Conservation (phyloP, 1,140 invertebrate species). For the Drosophila takahashii region DNA sequence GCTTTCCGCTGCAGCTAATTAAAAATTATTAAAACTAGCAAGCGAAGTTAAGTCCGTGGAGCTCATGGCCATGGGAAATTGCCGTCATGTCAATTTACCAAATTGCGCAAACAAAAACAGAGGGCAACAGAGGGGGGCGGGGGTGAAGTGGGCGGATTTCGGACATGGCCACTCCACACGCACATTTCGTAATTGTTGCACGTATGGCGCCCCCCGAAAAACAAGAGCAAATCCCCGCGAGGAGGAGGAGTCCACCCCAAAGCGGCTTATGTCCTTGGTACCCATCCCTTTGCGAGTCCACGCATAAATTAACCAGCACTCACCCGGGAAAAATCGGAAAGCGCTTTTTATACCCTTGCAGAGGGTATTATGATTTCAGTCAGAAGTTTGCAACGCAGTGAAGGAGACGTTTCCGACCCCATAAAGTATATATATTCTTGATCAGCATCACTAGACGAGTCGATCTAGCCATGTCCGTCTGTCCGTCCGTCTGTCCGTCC, state of each 20-base stretch:
- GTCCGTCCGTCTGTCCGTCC: too few species aligned
- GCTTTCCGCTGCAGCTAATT: slow-evolving; percentile 48
- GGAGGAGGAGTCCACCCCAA: slow-evolving; percentile 5
- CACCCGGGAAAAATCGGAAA: slow-evolving; percentile 41
- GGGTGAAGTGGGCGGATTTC: background rate
- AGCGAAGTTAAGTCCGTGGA: slow-evolving; percentile 42
- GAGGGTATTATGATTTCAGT: too few species aligned
- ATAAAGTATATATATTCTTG: too few species aligned
- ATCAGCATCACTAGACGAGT: too few species aligned
- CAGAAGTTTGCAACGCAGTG: too few species aligned
- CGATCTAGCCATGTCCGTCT: too few species aligned
- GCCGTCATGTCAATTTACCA: slow-evolving; percentile 51
- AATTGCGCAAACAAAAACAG: slow-evolving; percentile 60
- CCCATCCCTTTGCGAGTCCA: background rate
- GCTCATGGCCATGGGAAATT: slow-evolving; percentile 45
- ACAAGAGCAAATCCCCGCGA: slow-evolving; percentile 44
- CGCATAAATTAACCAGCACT: slow-evolving; percentile 54
- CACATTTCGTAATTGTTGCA: slow-evolving; percentile 54
- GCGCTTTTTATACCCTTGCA: too few species aligned
- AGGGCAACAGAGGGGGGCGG: background rate
- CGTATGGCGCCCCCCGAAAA: slow-evolving; percentile 28
- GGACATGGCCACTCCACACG: slow-evolving; percentile 13
- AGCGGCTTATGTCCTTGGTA: slow-evolving; percentile 49
- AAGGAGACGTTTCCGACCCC: too few species aligned
- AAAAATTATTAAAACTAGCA: slow-evolving; percentile 52